Base-by-base conservation (phyloP, 2,888 invertebrate genomes). In the Synergus itoensis region DNA sequence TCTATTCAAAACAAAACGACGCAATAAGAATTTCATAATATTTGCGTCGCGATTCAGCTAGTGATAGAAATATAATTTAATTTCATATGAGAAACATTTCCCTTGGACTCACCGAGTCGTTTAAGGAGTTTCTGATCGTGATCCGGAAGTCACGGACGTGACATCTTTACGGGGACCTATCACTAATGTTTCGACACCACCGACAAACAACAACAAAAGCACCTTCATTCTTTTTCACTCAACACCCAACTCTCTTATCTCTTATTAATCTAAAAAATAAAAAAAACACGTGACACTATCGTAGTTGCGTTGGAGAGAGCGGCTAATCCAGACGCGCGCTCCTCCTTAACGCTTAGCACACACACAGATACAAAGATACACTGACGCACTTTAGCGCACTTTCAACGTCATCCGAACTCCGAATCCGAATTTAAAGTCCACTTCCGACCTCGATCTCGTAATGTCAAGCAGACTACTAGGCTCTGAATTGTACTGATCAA, bases 291-390 rank as follows among this genome's bases (percentile, higher is more conserved):
- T 76, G 62, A 43, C 76, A 76, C 60, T 62, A 60, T 41, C 41
- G 76, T 45, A 76, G 21, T 28, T 60, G 76, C 73, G 77, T 77
- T 45, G 60, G 77, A 67, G 67, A 53, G 87, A 90, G 89, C 89
- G 89, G 89, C 89, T 90, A 90, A 90, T 90, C 89, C 89, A 88
- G 88, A 84, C 87, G 89, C 89, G 89, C 89, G 89, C 89, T 73
- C 73, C 73, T 73, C 73, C 73, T 8, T 53, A 73, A 73, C 73
- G 73, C 73, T 36, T 53, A n/a, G 9, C 48, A 67, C 67, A 48
- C 53, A 73, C 73, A 73, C 73, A 73, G n/a, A 73, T 48, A 28
- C 3, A 43, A 65, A 69, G 7, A 73, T 14, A 11, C 48, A 69
- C 69, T 28, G 28, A 28, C 45, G 45, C 67, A 69, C 45, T 69